Conservation (phyloP, 2,797 vertebrate genomes). For the Trachurus trachurus region DNA sequence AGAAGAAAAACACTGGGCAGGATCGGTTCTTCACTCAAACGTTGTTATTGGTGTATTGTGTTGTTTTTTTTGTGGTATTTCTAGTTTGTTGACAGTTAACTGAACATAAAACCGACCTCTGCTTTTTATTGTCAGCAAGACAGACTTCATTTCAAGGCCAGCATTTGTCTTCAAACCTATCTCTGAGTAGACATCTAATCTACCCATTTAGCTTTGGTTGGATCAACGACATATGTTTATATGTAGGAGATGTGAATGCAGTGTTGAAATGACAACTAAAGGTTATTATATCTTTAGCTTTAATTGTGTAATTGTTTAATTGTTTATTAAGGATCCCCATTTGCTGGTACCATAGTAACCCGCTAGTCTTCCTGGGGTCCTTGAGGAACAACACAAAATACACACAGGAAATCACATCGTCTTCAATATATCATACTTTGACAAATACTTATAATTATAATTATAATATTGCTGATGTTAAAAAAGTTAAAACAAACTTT, state of each 20-base stretch:
- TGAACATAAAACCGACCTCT: conserved; percentile 52
- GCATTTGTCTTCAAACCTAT: conserved; percentile 46
- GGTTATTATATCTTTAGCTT: conserved; percentile 50
- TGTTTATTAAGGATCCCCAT: no score
- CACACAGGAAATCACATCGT: no score
- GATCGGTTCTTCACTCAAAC: conserved; percentile 28
- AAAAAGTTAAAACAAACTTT: not conserved
- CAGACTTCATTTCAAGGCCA: conserved; percentile 43
- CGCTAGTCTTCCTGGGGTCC: no score
- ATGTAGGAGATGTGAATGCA: conserved; percentile 39
- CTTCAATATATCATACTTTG: no score
- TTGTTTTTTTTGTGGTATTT: conserved; percentile 51
- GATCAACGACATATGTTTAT: conserved; percentile 56
- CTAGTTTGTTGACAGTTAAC: conserved; percentile 50
- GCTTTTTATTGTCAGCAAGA: conserved; percentile 33
- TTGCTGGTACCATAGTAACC: no score
- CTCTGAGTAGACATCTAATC: conserved; percentile 51
- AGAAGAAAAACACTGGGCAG: conserved; percentile 10
- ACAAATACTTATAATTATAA: no score
- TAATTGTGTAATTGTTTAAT: no score
- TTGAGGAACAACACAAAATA: no score
- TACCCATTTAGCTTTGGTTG: conserved; percentile 55
- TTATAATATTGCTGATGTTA: no score
- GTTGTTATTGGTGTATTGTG: conserved; percentile 49
- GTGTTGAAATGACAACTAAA: conserved; percentile 49